These are phyloP conservation scores for Phrynosoma platyrhinos DNA, from an alignment of 2,113 vertebrate genomes.

Conservation along the genomic window DNA sequence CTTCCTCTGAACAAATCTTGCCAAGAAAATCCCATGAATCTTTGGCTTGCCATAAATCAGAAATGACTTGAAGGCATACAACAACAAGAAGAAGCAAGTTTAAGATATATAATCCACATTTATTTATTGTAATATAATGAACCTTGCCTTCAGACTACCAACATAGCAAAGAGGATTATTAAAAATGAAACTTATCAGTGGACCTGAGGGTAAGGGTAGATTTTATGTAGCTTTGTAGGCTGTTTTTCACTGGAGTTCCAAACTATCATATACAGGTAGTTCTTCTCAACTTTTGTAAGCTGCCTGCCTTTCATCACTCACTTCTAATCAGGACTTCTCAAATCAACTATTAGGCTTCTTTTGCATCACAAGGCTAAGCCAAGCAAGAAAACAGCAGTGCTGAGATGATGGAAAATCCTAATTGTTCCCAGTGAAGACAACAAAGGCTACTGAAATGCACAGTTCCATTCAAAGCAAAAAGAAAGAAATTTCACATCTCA, in stretches of 20 bases:
- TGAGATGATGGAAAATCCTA: constrained; percentile 42
- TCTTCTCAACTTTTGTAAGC: constrained; percentile 25
- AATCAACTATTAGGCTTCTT: constrained; percentile 30
- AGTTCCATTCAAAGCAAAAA: constrained; percentile 18
- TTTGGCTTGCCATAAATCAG: too few relatives aligned
- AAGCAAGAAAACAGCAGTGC: constrained; percentile 35
- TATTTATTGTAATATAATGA: not conserved
- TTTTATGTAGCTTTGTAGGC: constrained; percentile 25
- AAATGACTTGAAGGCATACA: too few relatives aligned
- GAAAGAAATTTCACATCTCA: not conserved
- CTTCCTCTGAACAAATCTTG: too few relatives aligned
- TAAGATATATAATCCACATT: not conserved
- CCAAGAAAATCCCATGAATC: too few relatives aligned
- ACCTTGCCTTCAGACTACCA: not conserved
- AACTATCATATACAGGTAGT: constrained; percentile 43
- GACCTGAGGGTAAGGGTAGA: constrained; percentile 12
- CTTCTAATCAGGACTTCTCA: constrained; percentile 51
- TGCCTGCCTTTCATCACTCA: constrained; percentile 31
- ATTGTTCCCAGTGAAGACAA: constrained; percentile 43
- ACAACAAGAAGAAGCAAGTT: too few relatives aligned
- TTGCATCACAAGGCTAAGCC: constrained; percentile 38
- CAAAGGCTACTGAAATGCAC: constrained; percentile 11
- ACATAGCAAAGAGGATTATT: not conserved
- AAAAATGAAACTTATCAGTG: constrained; percentile 8
- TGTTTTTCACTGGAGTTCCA: constrained; percentile 42